Evolutionary conservation across 2,113 vertebrate genomes (phyloP).

Genomic region (Lampris megalopsis): DNA sequence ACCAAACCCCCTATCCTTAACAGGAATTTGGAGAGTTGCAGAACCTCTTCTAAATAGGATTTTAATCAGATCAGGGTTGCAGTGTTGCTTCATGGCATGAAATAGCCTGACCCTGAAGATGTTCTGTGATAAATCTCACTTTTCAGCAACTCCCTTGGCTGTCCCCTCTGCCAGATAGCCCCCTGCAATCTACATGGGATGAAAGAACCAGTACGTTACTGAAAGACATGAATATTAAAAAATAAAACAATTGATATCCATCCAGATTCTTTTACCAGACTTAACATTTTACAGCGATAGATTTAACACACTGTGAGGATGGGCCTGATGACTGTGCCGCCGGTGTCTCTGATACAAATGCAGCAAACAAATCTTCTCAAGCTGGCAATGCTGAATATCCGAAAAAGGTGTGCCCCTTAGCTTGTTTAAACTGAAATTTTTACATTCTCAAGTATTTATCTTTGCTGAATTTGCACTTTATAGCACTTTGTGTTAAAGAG

Average conservation of each 20-base stretch:
- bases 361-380: slow-evolving; percentile 35
- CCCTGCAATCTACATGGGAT: slow-evolving; percentile 50
- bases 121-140: background rate
- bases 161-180: slow-evolving; percentile 71
- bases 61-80: no score
- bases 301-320: slow-evolving; percentile 43
- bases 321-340: slow-evolving; percentile 19
- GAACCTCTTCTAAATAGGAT: no score
- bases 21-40: no score
- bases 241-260: background rate
- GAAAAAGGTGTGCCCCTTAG: slow-evolving; percentile 69
- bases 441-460: background rate
- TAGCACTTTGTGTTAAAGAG: background rate
- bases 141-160: slow-evolving; percentile 55
- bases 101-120: background rate
- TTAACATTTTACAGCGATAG: slow-evolving; percentile 33
- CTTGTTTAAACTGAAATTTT: background rate
- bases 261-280: background rate
- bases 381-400: slow-evolving; percentile 51
- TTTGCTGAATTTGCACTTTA: background rate
- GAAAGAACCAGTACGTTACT: slow-evolving; percentile 38
- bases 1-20: no score
- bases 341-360: slow-evolving; percentile 2
- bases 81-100: background rate
- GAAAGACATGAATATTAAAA: background rate